phyloP scores from a whole-genome alignment of 2,888 invertebrate genomes.

The Lycophotia porphyrea region DNA sequence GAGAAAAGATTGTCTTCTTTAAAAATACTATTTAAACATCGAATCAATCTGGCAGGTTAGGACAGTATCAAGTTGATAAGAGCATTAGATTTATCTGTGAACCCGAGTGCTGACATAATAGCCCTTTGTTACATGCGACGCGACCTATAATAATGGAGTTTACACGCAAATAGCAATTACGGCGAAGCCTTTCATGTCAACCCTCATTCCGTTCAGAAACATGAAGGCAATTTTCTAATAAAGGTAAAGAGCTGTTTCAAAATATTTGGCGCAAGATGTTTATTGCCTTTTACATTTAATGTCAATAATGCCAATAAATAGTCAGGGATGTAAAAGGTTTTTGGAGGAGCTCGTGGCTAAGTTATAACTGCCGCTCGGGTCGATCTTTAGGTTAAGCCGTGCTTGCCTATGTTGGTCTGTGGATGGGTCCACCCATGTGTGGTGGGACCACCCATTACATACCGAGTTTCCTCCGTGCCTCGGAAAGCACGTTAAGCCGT shows the following conservation, averaged over 20 bases:
- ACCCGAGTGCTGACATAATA: constrained; percentile 67
- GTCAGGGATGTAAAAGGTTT: too few species aligned
- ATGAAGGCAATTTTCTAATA: constrained; percentile 79
- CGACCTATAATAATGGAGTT: constrained; percentile 77
- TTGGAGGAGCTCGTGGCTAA: too few species aligned
- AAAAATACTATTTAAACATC: constrained; percentile 40
- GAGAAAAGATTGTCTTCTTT: constrained; percentile 13
- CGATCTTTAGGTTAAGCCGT: too few species aligned
- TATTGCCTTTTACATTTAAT: constrained; percentile 47
- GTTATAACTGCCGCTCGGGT: too few species aligned
- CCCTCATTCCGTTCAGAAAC: constrained; percentile 76
- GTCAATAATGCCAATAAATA: too few species aligned
- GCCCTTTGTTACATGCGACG: constrained; percentile 72
- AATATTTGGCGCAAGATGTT: constrained; percentile 69
- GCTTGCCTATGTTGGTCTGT: too few species aligned
- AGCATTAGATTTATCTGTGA: constrained; percentile 59
- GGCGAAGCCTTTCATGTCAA: constrained; percentile 77
- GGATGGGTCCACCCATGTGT: too few species aligned
- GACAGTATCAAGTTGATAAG: constrained; percentile 63
- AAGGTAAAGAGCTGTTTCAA: constrained; percentile 72
- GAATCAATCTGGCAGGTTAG: constrained; percentile 59
- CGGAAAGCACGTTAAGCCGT: too few species aligned
- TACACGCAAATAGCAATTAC: constrained; percentile 81
- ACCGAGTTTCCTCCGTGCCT: too few species aligned
- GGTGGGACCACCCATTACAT: too few species aligned